Evolutionary conservation across 2,888 invertebrate species (phyloP).

Genomic region (Digitonthophagus gazella): DNA sequence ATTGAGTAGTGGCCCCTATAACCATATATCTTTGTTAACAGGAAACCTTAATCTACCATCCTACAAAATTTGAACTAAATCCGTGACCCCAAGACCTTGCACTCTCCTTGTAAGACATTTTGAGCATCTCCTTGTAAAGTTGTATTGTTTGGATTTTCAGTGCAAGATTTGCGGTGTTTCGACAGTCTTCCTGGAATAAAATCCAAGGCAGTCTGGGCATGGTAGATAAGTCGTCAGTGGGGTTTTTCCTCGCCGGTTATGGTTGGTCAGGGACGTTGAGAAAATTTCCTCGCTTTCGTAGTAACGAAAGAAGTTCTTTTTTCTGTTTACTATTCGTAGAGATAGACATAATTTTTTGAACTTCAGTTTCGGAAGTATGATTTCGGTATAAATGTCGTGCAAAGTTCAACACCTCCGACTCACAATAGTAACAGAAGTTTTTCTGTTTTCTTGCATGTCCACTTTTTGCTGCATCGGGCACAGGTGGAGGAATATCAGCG

Average conservation of each 20-base stretch:
- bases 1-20: no score
- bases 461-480: no score
- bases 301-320: constrained; percentile 9
- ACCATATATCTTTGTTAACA: no score
- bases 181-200: constrained; percentile 18
- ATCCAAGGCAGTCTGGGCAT: constrained; percentile 16
- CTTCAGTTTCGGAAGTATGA: constrained; percentile 19
- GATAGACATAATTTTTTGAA: constrained; percentile 14
- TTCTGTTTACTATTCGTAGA: constrained; percentile 8
- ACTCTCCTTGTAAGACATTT: no score
- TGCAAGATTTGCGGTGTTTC: constrained; percentile 13
- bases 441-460: constrained; percentile 32
- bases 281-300: constrained; percentile 22
- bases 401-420: constrained; percentile 22
- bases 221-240: neutral
- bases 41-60: no score
- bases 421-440: constrained; percentile 25
- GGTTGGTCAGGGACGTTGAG: constrained; percentile 16
- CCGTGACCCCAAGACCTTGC: no score
- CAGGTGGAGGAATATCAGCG: no score
- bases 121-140: constrained; percentile 14
- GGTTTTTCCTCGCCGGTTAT: constrained; percentile 12
- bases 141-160: neutral
- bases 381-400: constrained; percentile 20
- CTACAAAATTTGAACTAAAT: no score